Evolutionary conservation across 2,888 invertebrate genomes (phyloP).

Genomic region (Drosophila neutralis): DNA sequence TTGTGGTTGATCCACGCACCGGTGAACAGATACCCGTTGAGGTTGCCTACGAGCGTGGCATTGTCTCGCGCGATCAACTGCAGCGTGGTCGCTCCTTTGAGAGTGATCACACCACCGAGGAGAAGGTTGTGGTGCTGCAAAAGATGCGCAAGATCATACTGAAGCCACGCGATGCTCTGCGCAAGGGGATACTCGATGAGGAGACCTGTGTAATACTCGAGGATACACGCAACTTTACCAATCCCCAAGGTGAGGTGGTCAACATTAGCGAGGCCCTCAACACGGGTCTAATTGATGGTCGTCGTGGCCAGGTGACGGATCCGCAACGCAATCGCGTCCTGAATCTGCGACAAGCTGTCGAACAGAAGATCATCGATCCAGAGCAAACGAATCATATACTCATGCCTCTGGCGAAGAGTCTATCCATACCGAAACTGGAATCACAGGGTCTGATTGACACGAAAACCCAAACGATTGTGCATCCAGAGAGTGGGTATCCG

Average conservation of each 20-base stretch:
- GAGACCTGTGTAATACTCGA: constrained; percentile 90
- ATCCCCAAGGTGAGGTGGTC: constrained; percentile 87
- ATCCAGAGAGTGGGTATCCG: constrained; percentile 93
- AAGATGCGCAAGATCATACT: constrained; percentile 92
- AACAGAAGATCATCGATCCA: constrained; percentile 92
- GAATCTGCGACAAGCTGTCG: constrained; percentile 93
- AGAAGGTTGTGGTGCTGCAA: constrained; percentile 90
- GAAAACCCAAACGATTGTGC: constrained; percentile 90
- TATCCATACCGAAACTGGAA: constrained; percentile 93
- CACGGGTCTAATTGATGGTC: constrained; percentile 89
- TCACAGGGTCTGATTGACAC: constrained; percentile 94
- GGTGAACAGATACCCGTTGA: constrained; percentile 92
- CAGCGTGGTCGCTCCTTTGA: constrained; percentile 78
- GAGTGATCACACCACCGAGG: constrained; percentile 86
- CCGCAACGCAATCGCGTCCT: constrained; percentile 92
- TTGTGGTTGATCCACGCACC: constrained; percentile 92
- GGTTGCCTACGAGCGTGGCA: constrained; percentile 92
- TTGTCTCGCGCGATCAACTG: constrained; percentile 85
- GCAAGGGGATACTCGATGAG: constrained; percentile 91
- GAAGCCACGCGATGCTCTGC: constrained; percentile 90
- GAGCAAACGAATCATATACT: constrained; percentile 91
- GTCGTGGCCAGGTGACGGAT: constrained; percentile 92
- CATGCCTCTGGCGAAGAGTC: constrained; percentile 91
- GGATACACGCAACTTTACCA: constrained; percentile 86
- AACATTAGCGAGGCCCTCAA: constrained; percentile 92